Percentiles rank a stretch among this genome's conserved stretches.
These are phyloP conservation scores for Zeus faber DNA, from an alignment of 2,113 vertebrate genomes.

Conservation along the genomic window DNA sequence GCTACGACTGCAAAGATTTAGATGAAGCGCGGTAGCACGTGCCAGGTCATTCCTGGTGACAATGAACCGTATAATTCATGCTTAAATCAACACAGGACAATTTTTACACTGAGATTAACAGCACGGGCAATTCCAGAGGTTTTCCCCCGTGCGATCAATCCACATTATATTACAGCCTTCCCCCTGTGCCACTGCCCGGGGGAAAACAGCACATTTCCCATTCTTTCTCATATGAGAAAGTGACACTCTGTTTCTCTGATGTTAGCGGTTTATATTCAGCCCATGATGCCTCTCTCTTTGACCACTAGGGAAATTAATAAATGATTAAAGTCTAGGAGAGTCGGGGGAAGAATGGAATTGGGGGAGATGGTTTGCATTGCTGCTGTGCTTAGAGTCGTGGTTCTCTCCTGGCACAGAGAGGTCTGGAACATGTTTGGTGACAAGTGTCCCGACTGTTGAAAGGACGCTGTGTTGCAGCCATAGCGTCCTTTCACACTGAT, in stretches of 20 bases:
- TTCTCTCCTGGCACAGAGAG: slow-evolving; percentile 22
- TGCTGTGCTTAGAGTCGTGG: slow-evolving; percentile 51
- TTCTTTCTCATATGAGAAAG: slow-evolving; percentile 65
- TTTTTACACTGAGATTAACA: slow-evolving; percentile 8
- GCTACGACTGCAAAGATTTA: no score
- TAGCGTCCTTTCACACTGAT: no score
- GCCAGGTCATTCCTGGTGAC: no score
- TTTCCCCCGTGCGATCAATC: slow-evolving; percentile 40
- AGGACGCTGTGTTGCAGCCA: no score
- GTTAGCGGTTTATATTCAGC: slow-evolving; percentile 67
- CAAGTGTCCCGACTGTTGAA: no score
- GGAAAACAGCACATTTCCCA: slow-evolving; percentile 61
- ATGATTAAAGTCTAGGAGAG: slow-evolving; percentile 69
- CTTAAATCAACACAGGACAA: neutral
- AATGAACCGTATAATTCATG: neutral
- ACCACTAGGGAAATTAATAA: slow-evolving; percentile 74
- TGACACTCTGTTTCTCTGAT: slow-evolving; percentile 64
- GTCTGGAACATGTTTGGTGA: no score
- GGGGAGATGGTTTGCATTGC: slow-evolving; percentile 55
- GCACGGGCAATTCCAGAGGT: slow-evolving; percentile 13
- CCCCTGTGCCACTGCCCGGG: slow-evolving; percentile 48
- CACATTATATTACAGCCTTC: slow-evolving; percentile 47
- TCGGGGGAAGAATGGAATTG: slow-evolving; percentile 56
- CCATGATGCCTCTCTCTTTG: slow-evolving; percentile 53
- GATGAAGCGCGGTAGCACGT: no score